These are phyloP conservation scores for Siniperca chuatsi DNA, from an alignment of 2,113 vertebrate genomes.

Conservation along the genomic window DNA sequence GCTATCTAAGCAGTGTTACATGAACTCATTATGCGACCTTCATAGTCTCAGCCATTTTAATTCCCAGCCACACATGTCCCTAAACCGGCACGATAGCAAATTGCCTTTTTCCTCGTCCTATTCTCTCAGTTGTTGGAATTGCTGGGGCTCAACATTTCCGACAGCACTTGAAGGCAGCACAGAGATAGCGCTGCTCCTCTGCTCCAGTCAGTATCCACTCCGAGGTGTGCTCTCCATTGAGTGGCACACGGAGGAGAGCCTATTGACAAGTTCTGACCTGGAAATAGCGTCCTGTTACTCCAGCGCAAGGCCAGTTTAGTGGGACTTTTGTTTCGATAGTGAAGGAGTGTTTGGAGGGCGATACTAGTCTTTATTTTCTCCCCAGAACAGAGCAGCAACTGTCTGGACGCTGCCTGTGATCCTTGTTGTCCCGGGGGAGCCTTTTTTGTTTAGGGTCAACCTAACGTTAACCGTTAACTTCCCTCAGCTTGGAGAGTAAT, in stretches of 20 bases:
- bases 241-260: background rate
- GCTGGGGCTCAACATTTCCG: background rate
- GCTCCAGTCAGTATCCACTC: background rate
- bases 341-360: background rate
- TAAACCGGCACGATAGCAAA: too few species aligned
- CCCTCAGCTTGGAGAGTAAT: background rate
- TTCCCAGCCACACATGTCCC: background rate
- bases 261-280: conserved; percentile 31
- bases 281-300: background rate
- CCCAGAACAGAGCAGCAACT: background rate
- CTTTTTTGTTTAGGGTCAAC: conserved; percentile 58
- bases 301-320: background rate
- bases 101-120: background rate
- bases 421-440: conserved; percentile 58
- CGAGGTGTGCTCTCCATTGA: conserved; percentile 13
- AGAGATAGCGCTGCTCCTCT: conserved; percentile 36
- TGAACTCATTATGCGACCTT: background rate
- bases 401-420: conserved; percentile 24
- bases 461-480: conserved; percentile 28
- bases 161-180: conserved; percentile 53
- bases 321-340: background rate
- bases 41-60: background rate
- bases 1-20: background rate
- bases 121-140: background rate
- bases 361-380: background rate